Evolutionary conservation across 2,797 vertebrate species (phyloP).

Genomic region (Lophotriccus pileatus): DNA sequence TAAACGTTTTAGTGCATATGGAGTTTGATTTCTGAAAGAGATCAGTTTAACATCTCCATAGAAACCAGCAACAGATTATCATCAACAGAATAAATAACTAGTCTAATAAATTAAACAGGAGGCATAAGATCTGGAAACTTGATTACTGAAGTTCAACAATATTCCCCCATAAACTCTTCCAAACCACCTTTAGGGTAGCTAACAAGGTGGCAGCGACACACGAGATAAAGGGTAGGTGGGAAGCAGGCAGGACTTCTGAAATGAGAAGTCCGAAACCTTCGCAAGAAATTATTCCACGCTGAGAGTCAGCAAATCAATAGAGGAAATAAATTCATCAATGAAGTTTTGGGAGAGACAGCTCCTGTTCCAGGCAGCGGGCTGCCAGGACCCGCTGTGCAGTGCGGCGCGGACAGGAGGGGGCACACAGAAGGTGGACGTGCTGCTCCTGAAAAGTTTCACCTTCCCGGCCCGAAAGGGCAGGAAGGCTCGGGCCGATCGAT

Average conservation of each 20-base stretch:
- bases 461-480: neutral
- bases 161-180: conserved; percentile 77
- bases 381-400: neutral
- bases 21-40: conserved; percentile 88
- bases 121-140: conserved; percentile 85
- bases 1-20: conserved; percentile 83
- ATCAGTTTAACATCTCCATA: conserved; percentile 89
- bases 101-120: conserved; percentile 89
- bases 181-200: conserved; percentile 61
- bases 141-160: conserved; percentile 83
- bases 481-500: neutral
- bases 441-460: conserved; percentile 48
- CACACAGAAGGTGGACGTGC: conserved; percentile 2
- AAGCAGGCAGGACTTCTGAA: neutral
- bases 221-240: neutral
- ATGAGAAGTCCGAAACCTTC: neutral
- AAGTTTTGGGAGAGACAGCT: conserved; percentile 14
- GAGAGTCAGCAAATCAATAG: conserved; percentile 9
- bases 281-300: neutral
- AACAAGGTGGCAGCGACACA: conserved; percentile 30
- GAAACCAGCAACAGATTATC: conserved; percentile 89
- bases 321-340: conserved; percentile 36
- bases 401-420: conserved; percentile 2
- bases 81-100: conserved; percentile 89
- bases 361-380: neutral